Base-by-base conservation (phyloP, 2,797 vertebrate genomes). In the Botia kubotai region DNA sequence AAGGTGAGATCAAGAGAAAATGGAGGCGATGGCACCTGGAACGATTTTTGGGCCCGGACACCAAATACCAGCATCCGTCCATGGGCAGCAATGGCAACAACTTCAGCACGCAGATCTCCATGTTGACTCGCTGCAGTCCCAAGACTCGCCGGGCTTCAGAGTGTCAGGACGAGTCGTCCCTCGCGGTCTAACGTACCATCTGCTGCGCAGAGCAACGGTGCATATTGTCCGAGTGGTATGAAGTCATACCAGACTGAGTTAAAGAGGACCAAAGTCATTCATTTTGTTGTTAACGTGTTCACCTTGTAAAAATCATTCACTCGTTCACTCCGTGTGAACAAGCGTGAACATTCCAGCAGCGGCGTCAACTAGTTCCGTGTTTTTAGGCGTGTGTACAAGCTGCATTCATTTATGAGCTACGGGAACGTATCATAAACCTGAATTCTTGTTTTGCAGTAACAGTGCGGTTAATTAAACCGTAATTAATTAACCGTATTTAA, bases 61-160 rank as follows among this genome's bases (percentile, higher is more conserved):
- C 94, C 91, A 97, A 98, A 87, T 97, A 97, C 85, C 97, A 97
- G 80, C 95, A 98, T 67, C 96, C 97, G 0, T 96, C 95, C 0
- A 92, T 95, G 39, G 94, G 96, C 89, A 98, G 96, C 93, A 98
- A 91, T 0, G 94, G 96, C 77, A 96, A 94, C 91, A 98, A 97
- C 87, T 97, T 96, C 91, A 97, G 94, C 94, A 99, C 98, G 0
- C 98, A 99, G 92, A 97, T 98, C 88, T 97, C 96, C 87, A 96
- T 98, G 96, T 80, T 98, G 89, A 96, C 97, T 0, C 96, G 96
- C 13, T 95, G 93, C 92, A 99, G 97, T 80, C 97, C 97, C 0
- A 95, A 96, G 84, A 93, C 93, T 0, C 93, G 89, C 17, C 93
- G 96, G 1, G 92, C 93, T 66, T 95, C 94, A 4, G 86, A 91